Percentiles rank a stretch among this genome's conserved stretches.
These are phyloP conservation scores for Eupithecia exiguata DNA, from an alignment of 2,888 invertebrate genomes.

Conservation along the genomic window DNA sequence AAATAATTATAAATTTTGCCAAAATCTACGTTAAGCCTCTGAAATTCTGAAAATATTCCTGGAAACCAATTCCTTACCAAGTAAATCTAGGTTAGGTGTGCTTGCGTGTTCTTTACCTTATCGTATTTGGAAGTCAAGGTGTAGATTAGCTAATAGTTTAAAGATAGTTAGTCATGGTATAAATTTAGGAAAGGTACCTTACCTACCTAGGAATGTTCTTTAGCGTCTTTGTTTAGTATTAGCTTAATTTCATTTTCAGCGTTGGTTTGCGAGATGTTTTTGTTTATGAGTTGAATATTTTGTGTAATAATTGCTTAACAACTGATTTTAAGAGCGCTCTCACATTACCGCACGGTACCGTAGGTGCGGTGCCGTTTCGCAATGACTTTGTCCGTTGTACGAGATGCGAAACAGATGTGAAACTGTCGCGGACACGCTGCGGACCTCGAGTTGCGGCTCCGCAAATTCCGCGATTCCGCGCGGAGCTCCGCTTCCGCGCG, in stretches of 20 bases:
- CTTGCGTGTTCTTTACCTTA: conserved; percentile 41
- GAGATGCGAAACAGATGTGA: too few species aligned
- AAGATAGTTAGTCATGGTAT: conserved; percentile 16
- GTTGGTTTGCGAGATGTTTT: neutral
- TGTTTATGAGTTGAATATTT: neutral
- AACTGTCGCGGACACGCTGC: too few species aligned
- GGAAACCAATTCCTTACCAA: neutral
- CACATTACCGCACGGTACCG: too few species aligned
- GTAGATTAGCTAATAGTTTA: conserved; percentile 22
- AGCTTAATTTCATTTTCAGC: neutral
- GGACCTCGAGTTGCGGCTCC: too few species aligned
- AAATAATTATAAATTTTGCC: neutral
- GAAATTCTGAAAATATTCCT: neutral
- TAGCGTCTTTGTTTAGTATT: neutral
- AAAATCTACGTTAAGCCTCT: neutral
- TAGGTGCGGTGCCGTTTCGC: too few species aligned
- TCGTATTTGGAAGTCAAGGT: conserved; percentile 41
- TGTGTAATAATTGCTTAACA: neutral
- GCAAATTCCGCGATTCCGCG: too few species aligned
- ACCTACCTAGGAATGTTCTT: neutral
- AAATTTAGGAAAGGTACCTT: conserved; percentile 9
- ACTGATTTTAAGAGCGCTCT: too few species aligned
- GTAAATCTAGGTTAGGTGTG: conserved; percentile 25
- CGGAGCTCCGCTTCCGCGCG: too few species aligned
- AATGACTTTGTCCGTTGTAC: too few species aligned